These are phyloP conservation scores for Astyanax mexicanus DNA, from an alignment of 2,797 vertebrate species.

Conservation along the genomic window DNA sequence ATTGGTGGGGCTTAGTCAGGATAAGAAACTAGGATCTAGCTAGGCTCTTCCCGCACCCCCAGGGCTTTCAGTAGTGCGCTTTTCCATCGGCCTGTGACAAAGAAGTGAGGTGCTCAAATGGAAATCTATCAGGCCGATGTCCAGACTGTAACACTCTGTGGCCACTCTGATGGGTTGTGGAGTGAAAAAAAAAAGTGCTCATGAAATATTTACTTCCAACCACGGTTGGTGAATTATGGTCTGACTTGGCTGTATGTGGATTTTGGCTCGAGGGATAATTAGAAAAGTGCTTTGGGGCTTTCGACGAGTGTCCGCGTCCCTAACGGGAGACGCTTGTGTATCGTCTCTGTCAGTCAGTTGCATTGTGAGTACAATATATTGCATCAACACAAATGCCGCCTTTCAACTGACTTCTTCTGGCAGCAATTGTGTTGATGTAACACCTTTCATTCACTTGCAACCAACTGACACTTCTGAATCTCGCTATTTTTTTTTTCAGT, in stretches of 20 bases:
- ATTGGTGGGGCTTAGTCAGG: conserved; percentile 77
- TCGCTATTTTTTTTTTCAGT: too few species aligned
- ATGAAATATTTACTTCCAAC: conserved; percentile 52
- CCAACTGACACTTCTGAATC: too few species aligned
- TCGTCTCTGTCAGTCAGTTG: not conserved
- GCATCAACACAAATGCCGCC: not conserved
- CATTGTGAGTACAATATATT: not conserved
- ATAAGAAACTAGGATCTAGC: conserved; percentile 73
- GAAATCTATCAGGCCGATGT: conserved; percentile 58
- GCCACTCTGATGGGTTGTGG: conserved; percentile 29
- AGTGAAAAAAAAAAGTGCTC: conserved; percentile 44
- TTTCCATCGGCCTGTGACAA: conserved; percentile 61
- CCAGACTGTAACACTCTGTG: conserved; percentile 50
- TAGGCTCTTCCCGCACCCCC: conserved; percentile 55
- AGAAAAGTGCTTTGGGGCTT: conserved; percentile 50
- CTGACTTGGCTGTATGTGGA: conserved; percentile 26
- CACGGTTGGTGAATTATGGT: conserved; percentile 34
- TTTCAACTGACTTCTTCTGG: not conserved
- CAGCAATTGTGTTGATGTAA: not conserved
- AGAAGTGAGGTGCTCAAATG: conserved; percentile 58
- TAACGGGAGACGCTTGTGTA: conserved; percentile 44
- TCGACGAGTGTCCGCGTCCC: conserved; percentile 19
- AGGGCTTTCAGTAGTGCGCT: conserved; percentile 64
- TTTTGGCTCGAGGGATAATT: conserved; percentile 47
- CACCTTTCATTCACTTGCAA: not conserved